Conservation (phyloP, 2,113 vertebrate genomes). For the Rhineura floridana region DNA sequence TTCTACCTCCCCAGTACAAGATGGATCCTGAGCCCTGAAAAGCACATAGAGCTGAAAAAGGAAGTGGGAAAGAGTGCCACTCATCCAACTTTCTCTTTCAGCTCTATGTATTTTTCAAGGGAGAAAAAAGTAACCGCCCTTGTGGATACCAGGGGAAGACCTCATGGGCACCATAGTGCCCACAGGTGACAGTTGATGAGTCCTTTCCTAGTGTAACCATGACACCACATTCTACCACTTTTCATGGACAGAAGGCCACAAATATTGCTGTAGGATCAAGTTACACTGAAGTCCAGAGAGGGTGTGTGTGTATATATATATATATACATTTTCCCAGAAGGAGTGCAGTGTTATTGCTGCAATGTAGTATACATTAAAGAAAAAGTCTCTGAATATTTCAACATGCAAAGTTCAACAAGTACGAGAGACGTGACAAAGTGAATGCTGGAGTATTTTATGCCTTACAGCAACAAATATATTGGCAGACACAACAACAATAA, state of each 20-base stretch:
- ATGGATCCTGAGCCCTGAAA: too few species aligned
- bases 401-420: slow-evolving; percentile 49
- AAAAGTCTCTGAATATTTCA: slow-evolving; percentile 50
- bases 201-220: background rate
- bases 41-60: too few species aligned
- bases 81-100: too few species aligned
- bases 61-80: too few species aligned
- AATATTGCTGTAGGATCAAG: background rate
- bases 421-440: slow-evolving; percentile 55
- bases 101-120: too few species aligned
- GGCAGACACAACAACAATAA: slow-evolving; percentile 44
- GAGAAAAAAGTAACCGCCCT: too few species aligned
- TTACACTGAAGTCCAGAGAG: too few species aligned
- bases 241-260: background rate
- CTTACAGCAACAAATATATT: slow-evolving; percentile 54
- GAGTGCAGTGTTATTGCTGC: slow-evolving; percentile 34
- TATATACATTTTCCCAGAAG: background rate
- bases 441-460: slow-evolving; percentile 50
- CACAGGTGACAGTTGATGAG: background rate
- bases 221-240: too few species aligned
- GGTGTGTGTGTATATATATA: too few species aligned
- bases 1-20: too few species aligned
- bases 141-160: too few species aligned
- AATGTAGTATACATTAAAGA: slow-evolving; percentile 42
- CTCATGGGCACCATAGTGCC: too few species aligned